A percentile compares a stretch with the other conserved stretches of the same genome.
These are phyloP conservation scores for Clivina fossor DNA, from an alignment of 2,888 invertebrate genomes.

Conservation along the genomic window DNA sequence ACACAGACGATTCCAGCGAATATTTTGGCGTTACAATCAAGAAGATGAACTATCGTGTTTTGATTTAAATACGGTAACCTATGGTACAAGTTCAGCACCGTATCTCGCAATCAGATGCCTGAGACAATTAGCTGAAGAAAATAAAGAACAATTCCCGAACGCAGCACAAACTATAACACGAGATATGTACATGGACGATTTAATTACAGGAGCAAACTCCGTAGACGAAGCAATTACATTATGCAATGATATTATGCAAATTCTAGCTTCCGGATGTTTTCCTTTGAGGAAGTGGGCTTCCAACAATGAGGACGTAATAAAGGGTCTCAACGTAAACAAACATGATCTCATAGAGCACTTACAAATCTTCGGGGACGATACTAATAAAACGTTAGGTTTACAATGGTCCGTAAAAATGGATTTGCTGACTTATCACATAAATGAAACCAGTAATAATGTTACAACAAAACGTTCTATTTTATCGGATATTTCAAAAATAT, in stretches of 20 bases:
- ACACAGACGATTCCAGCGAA: constrained; percentile 38
- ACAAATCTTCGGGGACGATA: constrained; percentile 12
- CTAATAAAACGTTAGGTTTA: constrained; percentile 24
- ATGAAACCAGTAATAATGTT: background rate
- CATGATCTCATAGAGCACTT: background rate
- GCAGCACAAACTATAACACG: constrained; percentile 10
- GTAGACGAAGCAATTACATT: constrained; percentile 4
- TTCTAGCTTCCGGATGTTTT: constrained; percentile 17
- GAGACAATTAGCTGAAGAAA: constrained; percentile 30
- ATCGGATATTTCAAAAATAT: constrained; percentile 16
- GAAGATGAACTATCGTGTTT: constrained; percentile 27
- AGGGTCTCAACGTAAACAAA: constrained; percentile 9
- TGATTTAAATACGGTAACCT: constrained; percentile 37
- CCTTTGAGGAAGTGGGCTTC: constrained; percentile 27
- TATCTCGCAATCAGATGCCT: constrained; percentile 37
- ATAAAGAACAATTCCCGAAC: constrained; percentile 29
- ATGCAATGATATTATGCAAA: constrained; percentile 7
- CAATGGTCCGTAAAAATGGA: constrained; percentile 44
- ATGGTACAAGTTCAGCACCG: constrained; percentile 37
- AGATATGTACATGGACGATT: constrained; percentile 23
- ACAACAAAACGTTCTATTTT: constrained; percentile 21
- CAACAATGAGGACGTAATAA: constrained; percentile 16
- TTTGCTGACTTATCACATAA: background rate
- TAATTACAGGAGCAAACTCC: constrained; percentile 7
- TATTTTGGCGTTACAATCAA: constrained; percentile 35